Evolutionary conservation across 2,888 invertebrate species (phyloP).

Genomic region (Ecdyonurus torrentis): DNA sequence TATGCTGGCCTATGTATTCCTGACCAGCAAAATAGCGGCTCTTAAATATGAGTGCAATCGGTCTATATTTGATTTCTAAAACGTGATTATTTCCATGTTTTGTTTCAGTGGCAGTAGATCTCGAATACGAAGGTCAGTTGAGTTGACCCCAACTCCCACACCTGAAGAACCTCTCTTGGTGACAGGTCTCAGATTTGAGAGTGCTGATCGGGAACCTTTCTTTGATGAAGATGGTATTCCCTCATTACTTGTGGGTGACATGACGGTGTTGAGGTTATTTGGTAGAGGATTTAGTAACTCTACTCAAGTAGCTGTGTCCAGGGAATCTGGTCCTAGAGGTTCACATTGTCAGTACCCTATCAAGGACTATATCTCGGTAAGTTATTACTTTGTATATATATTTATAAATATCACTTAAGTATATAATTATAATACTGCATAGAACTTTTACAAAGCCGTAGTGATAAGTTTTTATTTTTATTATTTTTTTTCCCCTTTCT

Average conservation of each 20-base stretch:
- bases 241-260: slow-evolving; percentile 40
- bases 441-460: too few species aligned
- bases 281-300: slow-evolving; percentile 47
- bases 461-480: too few species aligned
- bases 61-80: too few species aligned
- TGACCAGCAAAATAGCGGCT: too few species aligned
- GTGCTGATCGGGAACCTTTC: slow-evolving; percentile 16
- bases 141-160: not conserved
- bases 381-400: slow-evolving; percentile 15
- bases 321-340: slow-evolving; percentile 32
- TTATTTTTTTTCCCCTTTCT: too few species aligned
- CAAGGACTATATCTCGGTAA: slow-evolving; percentile 30
- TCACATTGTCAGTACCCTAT: slow-evolving; percentile 45
- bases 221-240: slow-evolving; percentile 41
- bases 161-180: slow-evolving; percentile 5
- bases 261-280: slow-evolving; percentile 50
- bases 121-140: not conserved
- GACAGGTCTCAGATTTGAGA: slow-evolving; percentile 19
- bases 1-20: too few species aligned
- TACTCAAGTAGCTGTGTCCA: slow-evolving; percentile 56
- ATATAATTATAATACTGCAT: too few species aligned
- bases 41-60: too few species aligned
- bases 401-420: not conserved
- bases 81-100: too few species aligned
- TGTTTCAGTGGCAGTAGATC: too few species aligned